A percentile compares a stretch with the other conserved stretches of the same genome.
These are phyloP conservation scores for Adelphocoris suturalis DNA, from an alignment of 2,888 invertebrate genomes.

Conservation along the genomic window DNA sequence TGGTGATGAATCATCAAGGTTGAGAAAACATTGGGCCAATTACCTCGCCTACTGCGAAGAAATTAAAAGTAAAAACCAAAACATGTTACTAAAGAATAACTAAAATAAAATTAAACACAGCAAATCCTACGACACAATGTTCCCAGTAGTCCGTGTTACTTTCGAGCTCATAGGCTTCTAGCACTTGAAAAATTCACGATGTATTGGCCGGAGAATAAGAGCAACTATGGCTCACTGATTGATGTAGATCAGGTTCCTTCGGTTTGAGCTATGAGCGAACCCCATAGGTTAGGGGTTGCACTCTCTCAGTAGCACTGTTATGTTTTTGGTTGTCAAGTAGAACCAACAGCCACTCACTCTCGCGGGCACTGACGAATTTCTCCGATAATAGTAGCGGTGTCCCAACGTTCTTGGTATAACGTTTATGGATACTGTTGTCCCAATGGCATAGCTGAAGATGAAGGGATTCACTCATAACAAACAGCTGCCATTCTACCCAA, in stretches of 20 bases:
- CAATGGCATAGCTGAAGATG: neutral
- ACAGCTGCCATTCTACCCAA: neutral
- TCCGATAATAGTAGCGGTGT: neutral
- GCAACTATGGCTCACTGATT: slow-evolving; percentile 7
- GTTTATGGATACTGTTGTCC: neutral
- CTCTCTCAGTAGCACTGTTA: neutral
- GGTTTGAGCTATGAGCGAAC: neutral
- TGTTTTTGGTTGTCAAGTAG: slow-evolving; percentile 21
- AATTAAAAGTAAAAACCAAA: slow-evolving; percentile 54
- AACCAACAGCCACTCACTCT: slow-evolving; percentile 34
- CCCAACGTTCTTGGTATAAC: neutral
- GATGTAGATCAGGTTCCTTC: neutral
- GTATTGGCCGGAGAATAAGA: neutral
- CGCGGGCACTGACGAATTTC: slow-evolving; percentile 5
- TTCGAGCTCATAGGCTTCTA: neutral
- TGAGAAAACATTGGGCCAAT: slow-evolving; percentile 57
- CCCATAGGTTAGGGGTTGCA: neutral
- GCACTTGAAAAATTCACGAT: slow-evolving; percentile 26
- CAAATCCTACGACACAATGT: slow-evolving; percentile 7
- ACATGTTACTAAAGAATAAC: neutral
- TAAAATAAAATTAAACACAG: slow-evolving; percentile 38
- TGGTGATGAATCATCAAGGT: slow-evolving; percentile 43
- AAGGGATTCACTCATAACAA: neutral
- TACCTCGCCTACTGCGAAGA: slow-evolving; percentile 61
- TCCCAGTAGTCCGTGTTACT: slow-evolving; percentile 19